Evolutionary conservation across 1,140 invertebrate species (phyloP), one percentile per base, ranked within the genome.

Genomic region (Bombus vancouverensis): DNA sequence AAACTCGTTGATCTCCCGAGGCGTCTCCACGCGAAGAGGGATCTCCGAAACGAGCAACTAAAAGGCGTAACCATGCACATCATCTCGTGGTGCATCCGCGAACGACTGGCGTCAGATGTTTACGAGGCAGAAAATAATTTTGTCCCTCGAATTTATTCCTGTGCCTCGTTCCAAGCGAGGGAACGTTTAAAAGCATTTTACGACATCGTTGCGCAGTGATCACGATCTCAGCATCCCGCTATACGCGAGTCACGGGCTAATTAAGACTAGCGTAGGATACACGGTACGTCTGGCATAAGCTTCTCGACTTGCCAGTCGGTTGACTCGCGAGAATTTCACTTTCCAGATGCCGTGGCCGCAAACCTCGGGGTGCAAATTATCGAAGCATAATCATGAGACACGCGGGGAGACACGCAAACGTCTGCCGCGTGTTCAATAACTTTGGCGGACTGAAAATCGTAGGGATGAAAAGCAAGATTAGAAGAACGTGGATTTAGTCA

Each of bases 41-140:
- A 22, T 68, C 25, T 10, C 0, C 66, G 28, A 47, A 81, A 79
- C 62, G 77, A 68, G 77, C 62, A 28, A 2, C 22, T 79, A 66
- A 68, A 68, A n/a, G 42, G 39, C 25, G 34, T 42, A 81, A 72
- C 47, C 44, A 53, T 57, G 25, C 32, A 32, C 79, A 32, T 47
- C 13, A 4, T 39, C 44, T 44, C 66, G 28, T 39, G 42, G 18
- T 6, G 44, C 68, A 62, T 28, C 42, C 39, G 32, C 25, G 66
- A 15, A 66, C 74, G 37, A n/a, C 47, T 13, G 32, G 39, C 53
- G 68, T 22, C n/a, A 32, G 59, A 71, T 66, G 39, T 88, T 88
- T 80, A 88, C 83, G 86, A 85, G 79, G 53, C 65, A 75, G 84
- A 88, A 72, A 90, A 87, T 88, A 86, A 90, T 88, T 84, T 78